Base-by-base conservation (phyloP, 1,140 invertebrate genomes). In the Berghia stephanieae region DNA sequence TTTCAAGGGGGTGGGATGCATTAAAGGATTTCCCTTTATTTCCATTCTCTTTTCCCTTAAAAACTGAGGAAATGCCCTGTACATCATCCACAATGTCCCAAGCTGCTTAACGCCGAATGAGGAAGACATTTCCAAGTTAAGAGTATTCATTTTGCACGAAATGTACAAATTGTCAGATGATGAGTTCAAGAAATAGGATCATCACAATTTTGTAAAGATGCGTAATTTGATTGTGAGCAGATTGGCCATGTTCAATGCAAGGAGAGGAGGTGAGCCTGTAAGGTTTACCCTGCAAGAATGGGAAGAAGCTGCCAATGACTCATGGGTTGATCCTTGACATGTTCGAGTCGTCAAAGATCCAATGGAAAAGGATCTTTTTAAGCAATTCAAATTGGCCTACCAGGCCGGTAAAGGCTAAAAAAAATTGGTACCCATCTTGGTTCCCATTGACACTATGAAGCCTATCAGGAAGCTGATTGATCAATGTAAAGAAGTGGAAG, bases 171-270 rank as follows among this genome's bases (percentile, higher is more conserved):
- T 79, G 27, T 18, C 18, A 6, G 24, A 38, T 3, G 68, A 75
- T 73, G 27, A 43, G 21, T 76, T 75, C 66, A 3, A 43, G 4
- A 38, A 57, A 18, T 27, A 78, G 4, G 24, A 13, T 13, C 5
- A 36, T 24, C 60, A 24, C 27, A 38, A 79, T 6, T 79, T 55
- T 71, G 70, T 34, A 16, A 2, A n/a, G 1, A 46, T 82, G 16
- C 27, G 81, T 66, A 52, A 80, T 68, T 16, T 78, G 21, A 27
- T 80, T 27, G 81, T 80, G 6, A 72, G 69, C 36, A n/a, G 79
- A n/a, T 27, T 82, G 24, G 79, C 78, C 4, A 31, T 82, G n/a
- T 78, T 70, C 31, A 79, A 81, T 75, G 80, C 75, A 2, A 75
- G 75, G 36, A 55, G 78, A 43, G 81, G 81, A n/a, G 80, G 78